phyloP scores from a whole-genome alignment of 2,888 invertebrate species.

The Xestoiulus laeticollis region DNA sequence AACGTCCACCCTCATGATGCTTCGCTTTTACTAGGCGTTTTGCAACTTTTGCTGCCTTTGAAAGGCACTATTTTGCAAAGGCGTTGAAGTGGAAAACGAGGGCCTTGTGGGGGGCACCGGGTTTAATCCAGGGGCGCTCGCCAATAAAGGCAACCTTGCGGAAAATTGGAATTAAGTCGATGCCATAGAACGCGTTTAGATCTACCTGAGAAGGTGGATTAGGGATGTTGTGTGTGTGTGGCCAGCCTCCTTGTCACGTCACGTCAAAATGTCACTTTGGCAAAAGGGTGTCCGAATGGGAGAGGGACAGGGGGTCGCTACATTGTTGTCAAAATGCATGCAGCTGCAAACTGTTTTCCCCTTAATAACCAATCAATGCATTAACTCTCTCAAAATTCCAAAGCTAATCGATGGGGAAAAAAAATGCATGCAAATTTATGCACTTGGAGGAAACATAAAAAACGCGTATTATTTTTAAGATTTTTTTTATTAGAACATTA shows the following conservation, averaged over 20 bases:
- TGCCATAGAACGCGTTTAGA: slow-evolving; percentile 1
- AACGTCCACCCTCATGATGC: slow-evolving; percentile 18
- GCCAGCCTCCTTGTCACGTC: slow-evolving; percentile 26
- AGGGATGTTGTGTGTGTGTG: slow-evolving; percentile 26
- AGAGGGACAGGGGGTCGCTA: background rate
- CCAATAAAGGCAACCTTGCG: slow-evolving; percentile 26
- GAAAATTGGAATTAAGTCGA: slow-evolving; percentile 26
- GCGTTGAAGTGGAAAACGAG: slow-evolving; percentile 26
- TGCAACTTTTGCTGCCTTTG: slow-evolving; percentile 18
- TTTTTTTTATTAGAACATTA: background rate
- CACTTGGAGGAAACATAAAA: background rate
- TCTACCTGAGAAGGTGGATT: slow-evolving; percentile 18
- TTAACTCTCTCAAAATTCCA: background rate
- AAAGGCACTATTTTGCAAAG: slow-evolving; percentile 26
- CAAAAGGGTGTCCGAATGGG: slow-evolving; percentile 8
- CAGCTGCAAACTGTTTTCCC: background rate
- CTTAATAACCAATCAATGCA: background rate
- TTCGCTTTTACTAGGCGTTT: slow-evolving; percentile 18
- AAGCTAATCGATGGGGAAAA: background rate
- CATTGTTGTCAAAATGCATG: background rate
- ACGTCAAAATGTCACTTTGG: slow-evolving; percentile 26
- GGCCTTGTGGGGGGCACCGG: background rate
- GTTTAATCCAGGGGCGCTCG: slow-evolving; percentile 26
- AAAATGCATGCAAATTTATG: background rate
- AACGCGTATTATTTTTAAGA: background rate